Conservation (phyloP, 2,797 vertebrate species). For the Chlorospingus semifuscus region DNA sequence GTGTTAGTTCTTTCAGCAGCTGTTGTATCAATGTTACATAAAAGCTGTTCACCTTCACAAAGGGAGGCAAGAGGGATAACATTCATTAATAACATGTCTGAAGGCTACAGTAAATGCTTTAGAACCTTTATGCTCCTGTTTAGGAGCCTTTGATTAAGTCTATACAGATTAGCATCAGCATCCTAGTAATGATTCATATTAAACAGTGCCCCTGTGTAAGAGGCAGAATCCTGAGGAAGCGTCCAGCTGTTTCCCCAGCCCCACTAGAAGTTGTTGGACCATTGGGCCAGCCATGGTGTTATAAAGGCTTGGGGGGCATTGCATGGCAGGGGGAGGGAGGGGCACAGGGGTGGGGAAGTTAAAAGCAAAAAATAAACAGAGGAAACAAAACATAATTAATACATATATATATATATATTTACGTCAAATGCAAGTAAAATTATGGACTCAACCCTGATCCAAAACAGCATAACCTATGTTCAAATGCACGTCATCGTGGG, state of each 20-base stretch:
- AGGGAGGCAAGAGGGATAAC: not conserved
- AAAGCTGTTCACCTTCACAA: conserved; percentile 28
- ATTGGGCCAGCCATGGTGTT: not conserved
- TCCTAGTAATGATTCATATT: not conserved
- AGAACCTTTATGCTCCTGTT: not conserved
- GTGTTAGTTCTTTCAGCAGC: not conserved
- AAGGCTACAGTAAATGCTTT: not conserved
- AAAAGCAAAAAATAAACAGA: not conserved
- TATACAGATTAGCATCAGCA: not conserved
- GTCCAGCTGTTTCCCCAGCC: not conserved
- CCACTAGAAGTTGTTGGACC: not conserved
- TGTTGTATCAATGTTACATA: conserved; percentile 26
- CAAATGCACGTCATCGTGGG: not conserved
- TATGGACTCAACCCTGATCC: not conserved
- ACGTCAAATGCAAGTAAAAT: not conserved
- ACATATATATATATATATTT: not conserved
- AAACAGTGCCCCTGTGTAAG: not conserved
- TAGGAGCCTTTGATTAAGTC: not conserved
- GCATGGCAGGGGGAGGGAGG: accelerated
- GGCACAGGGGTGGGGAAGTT: not conserved
- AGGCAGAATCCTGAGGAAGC: not conserved
- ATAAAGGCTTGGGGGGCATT: not conserved
- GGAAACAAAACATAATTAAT: not conserved
- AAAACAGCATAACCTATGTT: not conserved
- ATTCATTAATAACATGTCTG: not conserved